Conservation (phyloP, 2,888 invertebrate genomes). For the Drosophila quasianomalipes region DNA sequence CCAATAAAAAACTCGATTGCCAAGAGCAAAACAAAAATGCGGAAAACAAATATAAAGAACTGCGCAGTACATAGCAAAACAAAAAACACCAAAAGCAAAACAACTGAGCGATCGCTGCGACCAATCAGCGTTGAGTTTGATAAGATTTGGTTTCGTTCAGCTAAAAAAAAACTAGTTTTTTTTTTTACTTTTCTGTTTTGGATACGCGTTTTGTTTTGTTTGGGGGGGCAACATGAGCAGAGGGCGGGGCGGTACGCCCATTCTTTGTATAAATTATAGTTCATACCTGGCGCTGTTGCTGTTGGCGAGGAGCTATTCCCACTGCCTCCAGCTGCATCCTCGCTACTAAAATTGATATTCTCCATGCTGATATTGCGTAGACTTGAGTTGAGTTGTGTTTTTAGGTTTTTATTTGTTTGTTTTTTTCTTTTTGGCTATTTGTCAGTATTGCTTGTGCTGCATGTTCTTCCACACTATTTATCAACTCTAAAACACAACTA, state of each 20-base stretch:
- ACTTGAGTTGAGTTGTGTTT: constrained; percentile 11
- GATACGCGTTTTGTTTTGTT: constrained; percentile 19
- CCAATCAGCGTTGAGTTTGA: constrained; percentile 75
- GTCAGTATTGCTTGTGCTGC: constrained; percentile 23
- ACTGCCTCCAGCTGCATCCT: constrained; percentile 17
- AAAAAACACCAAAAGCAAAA: constrained; percentile 33
- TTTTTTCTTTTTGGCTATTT: background rate
- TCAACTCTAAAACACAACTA: constrained; percentile 1
- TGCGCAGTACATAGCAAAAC: constrained; percentile 68
- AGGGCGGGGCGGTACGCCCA: background rate
- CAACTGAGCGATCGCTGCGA: constrained; percentile 47
- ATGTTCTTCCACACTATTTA: constrained; percentile 21
- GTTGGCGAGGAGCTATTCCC: constrained; percentile 21
- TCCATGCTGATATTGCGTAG: constrained; percentile 46
- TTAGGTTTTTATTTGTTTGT: background rate
- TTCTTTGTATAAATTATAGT: constrained; percentile 1
- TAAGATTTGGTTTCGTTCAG: constrained; percentile 59
- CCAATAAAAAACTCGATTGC: constrained; percentile 73
- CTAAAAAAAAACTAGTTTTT: constrained; percentile 3
- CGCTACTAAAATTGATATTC: constrained; percentile 17
- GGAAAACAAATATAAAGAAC: constrained; percentile 58
- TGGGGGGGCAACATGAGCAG: background rate
- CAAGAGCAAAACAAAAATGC: constrained; percentile 65
- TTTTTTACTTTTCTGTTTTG: constrained; percentile 35
- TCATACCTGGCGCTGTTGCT: constrained; percentile 29